A percentile compares a stretch with the other conserved stretches of the same genome.
phyloP scores from a whole-genome alignment of 2,888 invertebrate species.

The Drosophila fungiperda region DNA sequence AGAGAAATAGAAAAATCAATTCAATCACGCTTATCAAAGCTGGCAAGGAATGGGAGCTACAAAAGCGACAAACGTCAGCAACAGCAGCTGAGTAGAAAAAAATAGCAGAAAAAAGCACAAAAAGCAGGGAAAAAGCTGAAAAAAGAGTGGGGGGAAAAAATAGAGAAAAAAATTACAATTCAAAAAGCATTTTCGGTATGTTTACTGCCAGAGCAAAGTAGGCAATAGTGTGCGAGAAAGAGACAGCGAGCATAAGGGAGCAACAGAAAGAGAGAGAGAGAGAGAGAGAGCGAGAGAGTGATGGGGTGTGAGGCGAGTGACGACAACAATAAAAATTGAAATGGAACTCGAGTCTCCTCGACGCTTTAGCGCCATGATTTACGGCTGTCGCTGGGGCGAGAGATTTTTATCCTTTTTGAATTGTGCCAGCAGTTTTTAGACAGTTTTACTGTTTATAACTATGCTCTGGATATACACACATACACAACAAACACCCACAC shows the following conservation, averaged over 20 bases:
- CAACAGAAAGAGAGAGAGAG: neutral
- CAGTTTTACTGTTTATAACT: conserved; percentile 79
- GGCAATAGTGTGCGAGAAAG: conserved; percentile 45
- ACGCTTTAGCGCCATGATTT: conserved; percentile 65
- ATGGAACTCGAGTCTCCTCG: conserved; percentile 51
- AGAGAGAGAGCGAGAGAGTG: neutral
- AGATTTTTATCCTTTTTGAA: conserved; percentile 76
- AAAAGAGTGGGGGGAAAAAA: neutral
- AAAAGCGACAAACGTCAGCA: conserved; percentile 70
- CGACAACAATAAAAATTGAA: conserved; percentile 72
- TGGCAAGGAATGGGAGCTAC: conserved; percentile 16
- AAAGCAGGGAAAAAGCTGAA: conserved; percentile 10
- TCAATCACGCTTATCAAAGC: conserved; percentile 73
- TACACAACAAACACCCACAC: neutral
- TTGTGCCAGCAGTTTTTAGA: conserved; percentile 70
- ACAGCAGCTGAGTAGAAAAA: conserved; percentile 46
- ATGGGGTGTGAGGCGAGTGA: conserved; percentile 17
- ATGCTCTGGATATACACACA: conserved; percentile 26
- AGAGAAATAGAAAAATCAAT: conserved; percentile 73
- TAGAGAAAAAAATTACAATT: conserved; percentile 68
- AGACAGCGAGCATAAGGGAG: neutral
- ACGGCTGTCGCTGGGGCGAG: conserved; percentile 58
- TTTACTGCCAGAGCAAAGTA: conserved; percentile 72
- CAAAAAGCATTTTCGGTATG: conserved; percentile 80
- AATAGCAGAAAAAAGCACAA: conserved; percentile 12